phyloP scores from a whole-genome alignment of 2,113 vertebrate genomes.

The Xiphophorus hellerii region DNA sequence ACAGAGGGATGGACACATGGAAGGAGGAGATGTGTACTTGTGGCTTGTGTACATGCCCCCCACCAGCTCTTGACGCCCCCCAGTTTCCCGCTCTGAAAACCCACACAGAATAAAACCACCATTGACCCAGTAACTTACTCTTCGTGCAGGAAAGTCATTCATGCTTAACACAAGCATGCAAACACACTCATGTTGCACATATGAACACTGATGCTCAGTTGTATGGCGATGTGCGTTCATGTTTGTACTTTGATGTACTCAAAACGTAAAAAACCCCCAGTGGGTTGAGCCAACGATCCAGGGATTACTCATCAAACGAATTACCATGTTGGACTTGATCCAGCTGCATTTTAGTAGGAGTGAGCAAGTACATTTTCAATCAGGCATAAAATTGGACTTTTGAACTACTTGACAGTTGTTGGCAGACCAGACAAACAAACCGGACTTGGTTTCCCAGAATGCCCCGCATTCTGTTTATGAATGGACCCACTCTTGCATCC shows the following conservation, averaged over 20 bases:
- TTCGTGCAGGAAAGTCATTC: slow-evolving; percentile 36
- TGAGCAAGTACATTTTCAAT: slow-evolving; percentile 28
- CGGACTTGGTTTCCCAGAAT: slow-evolving; percentile 34
- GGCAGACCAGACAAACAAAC: slow-evolving; percentile 23
- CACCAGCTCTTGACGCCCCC: slow-evolving; percentile 43
- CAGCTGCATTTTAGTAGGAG: slow-evolving; percentile 35
- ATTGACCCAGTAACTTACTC: slow-evolving; percentile 32
- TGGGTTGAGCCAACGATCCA: slow-evolving; percentile 49
- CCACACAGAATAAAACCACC: slow-evolving; percentile 5
- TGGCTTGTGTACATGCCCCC: slow-evolving; percentile 70
- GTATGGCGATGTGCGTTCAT: slow-evolving; percentile 37
- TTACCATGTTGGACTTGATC: slow-evolving; percentile 19
- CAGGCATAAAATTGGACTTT: slow-evolving; percentile 14
- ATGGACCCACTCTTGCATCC: slow-evolving; percentile 1
- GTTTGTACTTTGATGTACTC: slow-evolving; percentile 39
- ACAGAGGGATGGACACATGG: slow-evolving; percentile 42
- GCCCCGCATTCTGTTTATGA: slow-evolving; percentile 21
- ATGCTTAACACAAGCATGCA: slow-evolving; percentile 55
- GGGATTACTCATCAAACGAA: slow-evolving; percentile 30
- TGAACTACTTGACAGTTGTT: slow-evolving; percentile 18
- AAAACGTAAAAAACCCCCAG: slow-evolving; percentile 1
- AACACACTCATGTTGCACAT: slow-evolving; percentile 48
- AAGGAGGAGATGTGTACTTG: slow-evolving; percentile 59
- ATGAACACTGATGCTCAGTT: slow-evolving; percentile 44
- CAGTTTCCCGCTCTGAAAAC: not conserved